These are phyloP conservation scores for Piprites chloris DNA, from an alignment of 2,113 vertebrate species.

Conservation along the genomic window DNA sequence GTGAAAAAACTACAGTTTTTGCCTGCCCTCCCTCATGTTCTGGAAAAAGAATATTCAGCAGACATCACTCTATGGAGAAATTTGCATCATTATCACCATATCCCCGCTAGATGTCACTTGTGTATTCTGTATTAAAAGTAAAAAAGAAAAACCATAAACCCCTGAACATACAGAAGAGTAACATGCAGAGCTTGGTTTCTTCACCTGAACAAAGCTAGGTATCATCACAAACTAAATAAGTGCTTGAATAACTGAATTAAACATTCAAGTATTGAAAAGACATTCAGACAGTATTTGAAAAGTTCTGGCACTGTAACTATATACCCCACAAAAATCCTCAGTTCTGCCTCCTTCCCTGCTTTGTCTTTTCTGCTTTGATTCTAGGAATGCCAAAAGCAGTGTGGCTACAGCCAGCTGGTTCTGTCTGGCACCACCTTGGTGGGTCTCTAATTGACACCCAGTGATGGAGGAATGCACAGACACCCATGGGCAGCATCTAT, in stretches of 20 bases:
- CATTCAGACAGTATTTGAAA: not conserved
- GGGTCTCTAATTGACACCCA: not conserved
- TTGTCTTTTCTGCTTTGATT: not conserved
- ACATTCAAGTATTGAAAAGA: not conserved
- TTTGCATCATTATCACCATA: not conserved
- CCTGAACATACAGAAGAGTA: not conserved
- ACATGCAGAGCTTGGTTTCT: not conserved
- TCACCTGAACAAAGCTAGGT: not conserved
- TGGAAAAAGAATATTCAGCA: not conserved
- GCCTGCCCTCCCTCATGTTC: not conserved
- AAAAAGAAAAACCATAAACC: not conserved
- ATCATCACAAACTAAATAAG: not conserved
- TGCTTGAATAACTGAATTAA: not conserved
- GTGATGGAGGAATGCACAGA: not conserved
- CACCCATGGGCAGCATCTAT: not conserved
- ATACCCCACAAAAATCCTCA: not conserved
- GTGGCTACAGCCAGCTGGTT: not conserved
- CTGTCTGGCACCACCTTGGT: not conserved
- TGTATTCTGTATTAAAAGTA: not conserved
- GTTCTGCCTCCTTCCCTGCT: not conserved
- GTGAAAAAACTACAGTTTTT: not conserved
- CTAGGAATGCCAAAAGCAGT: not conserved
- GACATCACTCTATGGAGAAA: not conserved
- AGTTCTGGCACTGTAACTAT: not conserved
- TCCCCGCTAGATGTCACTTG: conserved; percentile 40